Evolutionary conservation across 35 echinoderm and acorn worm genomes (phyloP).

Genomic region (Heliocidaris tuberculata): DNA sequence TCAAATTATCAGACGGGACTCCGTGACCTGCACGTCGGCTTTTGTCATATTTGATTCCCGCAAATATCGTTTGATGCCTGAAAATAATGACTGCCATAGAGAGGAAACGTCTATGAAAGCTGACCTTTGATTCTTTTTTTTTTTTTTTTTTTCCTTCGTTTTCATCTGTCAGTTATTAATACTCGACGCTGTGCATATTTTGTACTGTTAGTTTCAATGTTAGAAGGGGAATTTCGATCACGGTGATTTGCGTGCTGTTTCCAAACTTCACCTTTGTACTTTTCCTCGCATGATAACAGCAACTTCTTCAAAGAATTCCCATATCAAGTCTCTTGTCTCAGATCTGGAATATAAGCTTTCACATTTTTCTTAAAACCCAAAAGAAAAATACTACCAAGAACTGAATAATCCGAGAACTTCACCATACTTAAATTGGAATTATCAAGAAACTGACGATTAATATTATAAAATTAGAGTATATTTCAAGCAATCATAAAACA

Average conservation of each 20-base stretch:
- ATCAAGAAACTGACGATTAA: too few species aligned
- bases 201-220: background rate
- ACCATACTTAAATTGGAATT: too few species aligned
- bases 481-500: too few species aligned
- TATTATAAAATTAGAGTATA: too few species aligned
- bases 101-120: background rate
- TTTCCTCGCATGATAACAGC: background rate
- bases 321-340: too few species aligned
- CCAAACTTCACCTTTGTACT: background rate
- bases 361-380: too few species aligned
- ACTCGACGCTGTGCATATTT: background rate
- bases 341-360: background rate
- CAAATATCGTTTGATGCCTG: background rate
- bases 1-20: background rate
- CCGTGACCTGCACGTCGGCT: background rate
- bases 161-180: background rate
- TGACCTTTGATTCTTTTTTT: background rate
- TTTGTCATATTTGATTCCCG: slow-evolving; percentile 4
- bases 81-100: background rate
- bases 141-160: too few species aligned
- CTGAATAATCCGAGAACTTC: too few species aligned
- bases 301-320: background rate
- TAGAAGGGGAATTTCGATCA: background rate
- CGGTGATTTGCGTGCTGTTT: background rate
- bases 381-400: too few species aligned